Base-by-base conservation (phyloP, 2,113 vertebrate genomes). In the Natator depressus region DNA sequence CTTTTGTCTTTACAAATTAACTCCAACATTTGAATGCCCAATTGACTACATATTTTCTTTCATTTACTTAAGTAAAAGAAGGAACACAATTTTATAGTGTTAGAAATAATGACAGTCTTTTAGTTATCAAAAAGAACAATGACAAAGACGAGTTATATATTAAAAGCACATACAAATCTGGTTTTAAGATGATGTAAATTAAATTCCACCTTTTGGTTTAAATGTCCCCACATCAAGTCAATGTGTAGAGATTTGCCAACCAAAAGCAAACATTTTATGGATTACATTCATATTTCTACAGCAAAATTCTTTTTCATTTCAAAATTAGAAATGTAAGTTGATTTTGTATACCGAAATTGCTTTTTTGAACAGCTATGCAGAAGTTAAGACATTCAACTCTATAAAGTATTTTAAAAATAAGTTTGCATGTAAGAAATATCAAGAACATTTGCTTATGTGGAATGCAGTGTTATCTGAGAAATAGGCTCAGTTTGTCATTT, bases 401-500 rank as follows among this genome's bases (percentile, higher is more conserved):
- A 29, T 25, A 24, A 65, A 50, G 3, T 69, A 88, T 83, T n/a
- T 91, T 54, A 24, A 7, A 8, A 24, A 69, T 93, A 94, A 42
- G 2, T 76, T 93, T 90, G 50, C 65, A 12, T 51, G 31, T 89
- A 65, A 88, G 13, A 94, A 96, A 85, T 10, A 59, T 9, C 81
- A 82, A 85, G 80, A 91, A 82, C 50, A n/a, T 42, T 80, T 94
- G 38, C 72, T 55, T 86, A 87, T 55, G 13, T 38, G 51, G 27
- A 82, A 94, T 72, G n/a, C 16, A 35, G 8, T 53, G 25, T 94
- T 94, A 91, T 38, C 51, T 84, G 88, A 91, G 27, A 84, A 69
- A 27, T 54, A 82, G 35, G 10, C 82, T 90, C 80, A 76, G 49
- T 91, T 93, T 94, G 59, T 92, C 65, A 85, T 79, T 89, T 51